Conservation (phyloP, 2,797 vertebrate genomes). For the Rhynchonycteris naso region DNA sequence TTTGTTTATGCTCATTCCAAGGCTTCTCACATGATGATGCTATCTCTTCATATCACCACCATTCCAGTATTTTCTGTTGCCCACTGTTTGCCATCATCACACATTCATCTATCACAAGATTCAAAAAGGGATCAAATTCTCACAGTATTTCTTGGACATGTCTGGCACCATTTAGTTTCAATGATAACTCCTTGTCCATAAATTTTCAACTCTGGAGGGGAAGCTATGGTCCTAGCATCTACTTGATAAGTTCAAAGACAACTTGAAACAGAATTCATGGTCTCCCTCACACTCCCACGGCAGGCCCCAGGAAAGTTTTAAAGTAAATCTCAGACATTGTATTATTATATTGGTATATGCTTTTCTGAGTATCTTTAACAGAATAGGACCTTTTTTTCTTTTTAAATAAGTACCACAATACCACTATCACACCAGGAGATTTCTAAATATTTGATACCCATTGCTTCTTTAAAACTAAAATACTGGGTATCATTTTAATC, state of each 20-base stretch:
- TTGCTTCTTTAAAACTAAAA: constrained; percentile 13
- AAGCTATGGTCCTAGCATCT: neutral
- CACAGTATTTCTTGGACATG: neutral
- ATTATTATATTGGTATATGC: neutral
- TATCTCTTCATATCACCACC: neutral
- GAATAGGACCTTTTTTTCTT: neutral
- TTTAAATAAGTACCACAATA: neutral
- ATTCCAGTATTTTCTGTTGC: neutral
- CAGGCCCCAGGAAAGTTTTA: neutral
- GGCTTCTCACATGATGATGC: neutral
- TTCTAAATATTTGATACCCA: neutral
- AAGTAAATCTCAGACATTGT: neutral
- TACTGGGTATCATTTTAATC: neutral
- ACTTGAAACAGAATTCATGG: neutral
- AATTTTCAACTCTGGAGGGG: neutral
- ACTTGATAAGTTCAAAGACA: neutral
- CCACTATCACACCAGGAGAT: neutral
- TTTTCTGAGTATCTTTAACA: neutral
- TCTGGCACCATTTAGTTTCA: neutral
- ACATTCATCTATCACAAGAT: neutral
- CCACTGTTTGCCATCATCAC: neutral
- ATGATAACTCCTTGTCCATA: neutral
- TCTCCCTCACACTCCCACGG: neutral
- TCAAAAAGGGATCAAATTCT: neutral
- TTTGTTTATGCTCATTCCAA: neutral